Evolutionary conservation across 2,797 vertebrate species (phyloP).

Genomic region (Kryptopterus vitreolus): DNA sequence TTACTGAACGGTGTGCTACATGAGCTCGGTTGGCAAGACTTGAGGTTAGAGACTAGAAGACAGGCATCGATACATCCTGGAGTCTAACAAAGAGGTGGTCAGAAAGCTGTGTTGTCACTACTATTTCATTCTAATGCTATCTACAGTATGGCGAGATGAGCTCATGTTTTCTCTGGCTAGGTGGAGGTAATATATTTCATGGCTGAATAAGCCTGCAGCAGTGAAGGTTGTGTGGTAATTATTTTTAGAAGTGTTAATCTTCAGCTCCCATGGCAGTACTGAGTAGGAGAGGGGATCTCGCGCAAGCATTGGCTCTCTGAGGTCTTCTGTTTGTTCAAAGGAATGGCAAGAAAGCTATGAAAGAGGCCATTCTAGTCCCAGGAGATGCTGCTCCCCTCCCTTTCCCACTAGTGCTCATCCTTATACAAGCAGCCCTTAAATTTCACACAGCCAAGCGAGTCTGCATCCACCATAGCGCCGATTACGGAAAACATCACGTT

Average conservation of each 20-base stretch:
- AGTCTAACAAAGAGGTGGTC: slow-evolving; percentile 26
- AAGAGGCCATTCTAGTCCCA: slow-evolving; percentile 68
- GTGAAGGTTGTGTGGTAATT: slow-evolving; percentile 47
- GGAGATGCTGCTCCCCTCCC: slow-evolving; percentile 58
- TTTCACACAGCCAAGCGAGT: slow-evolving; percentile 29
- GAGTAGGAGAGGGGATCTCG: slow-evolving; percentile 58
- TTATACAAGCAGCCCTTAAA: slow-evolving; percentile 53
- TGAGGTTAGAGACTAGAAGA: slow-evolving; percentile 26
- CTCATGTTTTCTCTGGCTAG: slow-evolving; percentile 27
- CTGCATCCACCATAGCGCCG: slow-evolving; percentile 6
- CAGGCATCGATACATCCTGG: slow-evolving; percentile 18
- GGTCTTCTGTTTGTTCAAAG: slow-evolving; percentile 68
- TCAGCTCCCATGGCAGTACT: slow-evolving; percentile 37
- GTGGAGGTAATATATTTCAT: slow-evolving; percentile 45
- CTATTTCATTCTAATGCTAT: slow-evolving; percentile 35
- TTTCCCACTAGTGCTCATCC: slow-evolving; percentile 45
- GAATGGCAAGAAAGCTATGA: slow-evolving; percentile 67
- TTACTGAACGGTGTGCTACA: slow-evolving; percentile 18
- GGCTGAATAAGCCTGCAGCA: slow-evolving; percentile 41
- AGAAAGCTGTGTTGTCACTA: slow-evolving; percentile 34
- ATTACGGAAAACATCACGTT: background rate
- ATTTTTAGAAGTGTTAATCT: slow-evolving; percentile 58
- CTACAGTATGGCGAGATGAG: slow-evolving; percentile 27
- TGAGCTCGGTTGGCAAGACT: slow-evolving; percentile 11
- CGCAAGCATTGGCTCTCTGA: slow-evolving; percentile 59